Evolutionary conservation across 2,888 invertebrate species (phyloP), one percentile per base, ranked within the genome.

Genomic region (Ichneumon xanthorius): DNA sequence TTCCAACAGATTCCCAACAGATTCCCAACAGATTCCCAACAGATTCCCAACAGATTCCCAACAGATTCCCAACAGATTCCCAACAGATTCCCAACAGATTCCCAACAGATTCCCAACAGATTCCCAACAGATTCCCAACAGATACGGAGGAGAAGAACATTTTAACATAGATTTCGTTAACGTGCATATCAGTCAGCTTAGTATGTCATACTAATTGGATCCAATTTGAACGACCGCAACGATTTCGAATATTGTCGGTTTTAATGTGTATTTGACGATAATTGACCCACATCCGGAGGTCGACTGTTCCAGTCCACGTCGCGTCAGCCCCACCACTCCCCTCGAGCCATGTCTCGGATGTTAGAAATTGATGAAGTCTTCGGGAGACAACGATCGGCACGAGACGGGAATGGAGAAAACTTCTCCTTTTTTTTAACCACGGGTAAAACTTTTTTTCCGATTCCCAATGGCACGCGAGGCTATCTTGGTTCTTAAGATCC

Each of bases 291-390:
- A 55, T 50, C 50, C 33, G 14, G 48, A 16, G 37, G 0, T 55
- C 11, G 30, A 37, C 48, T 19, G 30, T 71, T 16, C 26, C 26
- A 63, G 40, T n/a, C 48, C 45, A 61, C 26, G 22, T 48, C 50
- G 19, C 48, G 22, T 22, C 67, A 22, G 1, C 48, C 45, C 19
- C 40, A 7, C 30, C 45, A 14, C 40, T 11, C 30, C 45, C n/a
- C 48, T 19, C 30, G 33, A 33, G 45, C 58, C 45, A 14, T n/a
- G 48, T 70, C 6, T 45, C 16, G 11, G 73, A 78, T 73, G 70
- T 63, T 63, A 78, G 63, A 73, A 78, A 85, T 85, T 85, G 78
- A 76, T 85, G 67, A 78, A 81, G 71, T 78, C 77, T 78, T 73
- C 73, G 68, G 71, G 72, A 73, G 71, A 82, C 77, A 73, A 76